Conservation (phyloP, 2,113 vertebrate genomes). For the Lycaon pictus region DNA sequence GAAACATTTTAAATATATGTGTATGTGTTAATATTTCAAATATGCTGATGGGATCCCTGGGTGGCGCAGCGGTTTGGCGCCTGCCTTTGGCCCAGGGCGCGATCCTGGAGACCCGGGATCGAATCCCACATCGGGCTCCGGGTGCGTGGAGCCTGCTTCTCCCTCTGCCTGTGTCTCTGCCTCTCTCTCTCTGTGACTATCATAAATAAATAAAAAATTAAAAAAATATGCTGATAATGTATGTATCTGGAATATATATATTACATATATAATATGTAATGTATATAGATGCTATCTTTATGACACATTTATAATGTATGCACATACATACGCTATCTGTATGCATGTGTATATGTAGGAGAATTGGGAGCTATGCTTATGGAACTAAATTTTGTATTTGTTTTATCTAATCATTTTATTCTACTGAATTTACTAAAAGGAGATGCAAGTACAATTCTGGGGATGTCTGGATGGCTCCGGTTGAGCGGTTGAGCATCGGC, state of each 20-base stretch:
- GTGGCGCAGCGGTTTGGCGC: too few relatives aligned
- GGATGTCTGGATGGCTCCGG: too few relatives aligned
- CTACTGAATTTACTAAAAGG: conserved; percentile 13
- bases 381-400: not conserved
- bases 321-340: not conserved
- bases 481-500: too few relatives aligned
- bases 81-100: too few relatives aligned
- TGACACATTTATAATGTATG: not conserved
- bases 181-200: too few relatives aligned
- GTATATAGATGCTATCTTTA: not conserved
- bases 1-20: not conserved
- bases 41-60: not conserved
- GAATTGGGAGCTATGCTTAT: not conserved
- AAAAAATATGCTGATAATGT: not conserved
- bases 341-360: not conserved
- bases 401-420: conserved; percentile 45
- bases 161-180: too few relatives aligned
- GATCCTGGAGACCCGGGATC: too few relatives aligned
- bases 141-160: too few relatives aligned
- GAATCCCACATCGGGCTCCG: too few relatives aligned
- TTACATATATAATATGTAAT: not conserved
- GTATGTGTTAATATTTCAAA: not conserved
- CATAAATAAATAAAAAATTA: too few relatives aligned
- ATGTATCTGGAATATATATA: not conserved
- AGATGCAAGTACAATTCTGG: not conserved